Evolutionary conservation across 1,140 invertebrate species (phyloP).

Genomic region (Camponotus floridanus): DNA sequence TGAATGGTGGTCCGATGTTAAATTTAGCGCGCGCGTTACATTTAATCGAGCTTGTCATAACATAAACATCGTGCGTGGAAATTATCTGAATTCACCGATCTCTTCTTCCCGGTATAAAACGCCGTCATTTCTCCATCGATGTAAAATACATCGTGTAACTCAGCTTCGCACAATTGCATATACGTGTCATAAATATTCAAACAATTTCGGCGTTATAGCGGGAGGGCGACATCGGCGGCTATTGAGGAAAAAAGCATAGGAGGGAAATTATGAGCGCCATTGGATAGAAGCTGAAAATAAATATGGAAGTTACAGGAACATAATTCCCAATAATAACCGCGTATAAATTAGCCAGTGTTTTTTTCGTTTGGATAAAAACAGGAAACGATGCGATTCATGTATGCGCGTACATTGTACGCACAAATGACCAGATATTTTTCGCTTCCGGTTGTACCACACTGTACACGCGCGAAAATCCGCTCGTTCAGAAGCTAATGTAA

Average conservation of each 20-base stretch:
- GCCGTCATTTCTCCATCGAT: slow-evolving; percentile 14
- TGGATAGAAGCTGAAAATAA: slow-evolving; percentile 49
- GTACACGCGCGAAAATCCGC: neutral
- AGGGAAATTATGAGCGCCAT: slow-evolving; percentile 45
- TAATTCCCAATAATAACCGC: slow-evolving; percentile 27
- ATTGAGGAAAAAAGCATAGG: slow-evolving; percentile 47
- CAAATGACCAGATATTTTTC: slow-evolving; percentile 31
- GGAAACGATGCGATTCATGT: slow-evolving; percentile 12
- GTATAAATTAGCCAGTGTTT: slow-evolving; percentile 53
- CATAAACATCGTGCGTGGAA: slow-evolving; percentile 50
- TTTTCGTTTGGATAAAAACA: slow-evolving; percentile 31
- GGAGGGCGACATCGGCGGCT: neutral
- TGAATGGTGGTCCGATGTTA: slow-evolving; percentile 35
- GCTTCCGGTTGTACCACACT: neutral
- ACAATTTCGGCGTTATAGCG: slow-evolving; percentile 34
- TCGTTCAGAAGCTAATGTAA: neutral
- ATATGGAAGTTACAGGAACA: slow-evolving; percentile 40
- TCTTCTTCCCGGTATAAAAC: neutral
- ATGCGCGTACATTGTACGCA: neutral
- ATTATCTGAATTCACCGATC: slow-evolving; percentile 35
- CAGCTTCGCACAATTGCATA: slow-evolving; percentile 41
- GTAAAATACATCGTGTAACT: slow-evolving; percentile 49
- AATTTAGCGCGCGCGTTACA: slow-evolving; percentile 45
- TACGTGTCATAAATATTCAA: slow-evolving; percentile 55
- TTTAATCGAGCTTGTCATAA: slow-evolving; percentile 49